Percentiles rank a stretch among this genome's conserved stretches.
These are phyloP conservation scores for Rallus crepitans DNA, from an alignment of 2,797 vertebrate genomes.

Conservation along the genomic window DNA sequence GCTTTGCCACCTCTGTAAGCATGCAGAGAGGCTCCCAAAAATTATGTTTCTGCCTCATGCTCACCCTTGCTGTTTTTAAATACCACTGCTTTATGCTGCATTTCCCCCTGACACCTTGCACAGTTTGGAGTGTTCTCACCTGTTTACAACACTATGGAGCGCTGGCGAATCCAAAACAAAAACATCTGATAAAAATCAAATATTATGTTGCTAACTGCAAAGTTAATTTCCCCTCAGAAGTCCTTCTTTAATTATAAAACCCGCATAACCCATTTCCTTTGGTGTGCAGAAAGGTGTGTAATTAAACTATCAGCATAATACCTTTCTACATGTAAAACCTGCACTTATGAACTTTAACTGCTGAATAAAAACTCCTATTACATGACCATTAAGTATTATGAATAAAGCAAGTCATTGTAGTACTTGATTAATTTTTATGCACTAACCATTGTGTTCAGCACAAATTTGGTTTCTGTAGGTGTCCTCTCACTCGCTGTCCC, in stretches of 20 bases:
- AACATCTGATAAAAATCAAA: constrained; percentile 75
- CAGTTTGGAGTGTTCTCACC: constrained; percentile 1
- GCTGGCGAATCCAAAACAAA: constrained; percentile 72
- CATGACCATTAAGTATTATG: constrained; percentile 89
- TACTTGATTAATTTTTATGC: constrained; percentile 88
- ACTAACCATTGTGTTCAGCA: constrained; percentile 77
- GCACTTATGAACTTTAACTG: constrained; percentile 88
- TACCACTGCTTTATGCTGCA: not conserved
- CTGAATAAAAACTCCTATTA: constrained; percentile 89
- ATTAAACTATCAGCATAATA: constrained; percentile 86
- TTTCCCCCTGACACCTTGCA: not conserved
- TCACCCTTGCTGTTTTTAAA: constrained; percentile 22
- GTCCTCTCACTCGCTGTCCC: not conserved
- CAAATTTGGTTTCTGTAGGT: constrained; percentile 68
- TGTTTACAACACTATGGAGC: constrained; percentile 26
- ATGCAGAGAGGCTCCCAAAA: not conserved
- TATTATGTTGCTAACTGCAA: constrained; percentile 66
- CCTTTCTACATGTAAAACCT: constrained; percentile 84
- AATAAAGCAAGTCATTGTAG: constrained; percentile 85
- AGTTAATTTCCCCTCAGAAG: constrained; percentile 78
- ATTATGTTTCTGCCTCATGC: not conserved
- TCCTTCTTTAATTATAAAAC: constrained; percentile 83
- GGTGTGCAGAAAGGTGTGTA: constrained; percentile 88
- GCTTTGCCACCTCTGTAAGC: constrained; percentile 14
- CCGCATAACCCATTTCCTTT: constrained; percentile 82